Conservation (phyloP, 2,888 invertebrate species). For the Operophtera brumata region DNA sequence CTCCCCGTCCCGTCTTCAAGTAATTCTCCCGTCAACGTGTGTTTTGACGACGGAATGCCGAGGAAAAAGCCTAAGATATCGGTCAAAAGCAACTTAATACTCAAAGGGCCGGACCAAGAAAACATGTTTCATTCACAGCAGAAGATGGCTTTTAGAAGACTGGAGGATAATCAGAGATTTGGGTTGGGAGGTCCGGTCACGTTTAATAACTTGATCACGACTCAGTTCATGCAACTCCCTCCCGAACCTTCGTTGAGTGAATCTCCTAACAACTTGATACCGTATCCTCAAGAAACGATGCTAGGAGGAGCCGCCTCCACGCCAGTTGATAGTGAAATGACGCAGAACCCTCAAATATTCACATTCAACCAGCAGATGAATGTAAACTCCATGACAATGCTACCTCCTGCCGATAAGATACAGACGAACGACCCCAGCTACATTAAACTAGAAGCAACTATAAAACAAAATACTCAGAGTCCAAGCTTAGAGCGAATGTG, state of each 20-base stretch:
- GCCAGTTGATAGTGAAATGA: conserved; percentile 57
- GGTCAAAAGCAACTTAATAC: conserved; percentile 74
- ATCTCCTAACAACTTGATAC: conserved; percentile 61
- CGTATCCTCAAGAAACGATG: conserved; percentile 63
- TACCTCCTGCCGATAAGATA: conserved; percentile 65
- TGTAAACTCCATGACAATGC: conserved; percentile 62
- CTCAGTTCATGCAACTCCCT: conserved; percentile 72
- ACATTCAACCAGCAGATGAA: conserved; percentile 69
- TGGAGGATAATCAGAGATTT: conserved; percentile 70
- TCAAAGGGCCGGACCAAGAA: conserved; percentile 75
- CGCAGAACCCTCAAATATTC: conserved; percentile 61
- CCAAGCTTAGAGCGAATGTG: conserved; percentile 73
- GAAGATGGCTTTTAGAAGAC: conserved; percentile 71
- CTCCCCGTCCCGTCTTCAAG: conserved; percentile 68
- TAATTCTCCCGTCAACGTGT: conserved; percentile 63
- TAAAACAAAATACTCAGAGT: conserved; percentile 74
- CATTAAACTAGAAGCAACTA: conserved; percentile 71
- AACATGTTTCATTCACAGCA: conserved; percentile 77
- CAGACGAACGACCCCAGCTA: conserved; percentile 69
- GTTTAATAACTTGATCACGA: conserved; percentile 72
- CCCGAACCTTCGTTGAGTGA: conserved; percentile 64
- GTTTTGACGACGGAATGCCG: conserved; percentile 62
- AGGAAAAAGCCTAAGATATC: conserved; percentile 77
- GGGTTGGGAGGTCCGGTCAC: conserved; percentile 68
- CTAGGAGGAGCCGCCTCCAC: conserved; percentile 57